Percentiles rank a stretch among this genome's conserved stretches.
Evolutionary conservation across 2,888 invertebrate genomes (phyloP).

Genomic region (Habrosyne pyritoides): DNA sequence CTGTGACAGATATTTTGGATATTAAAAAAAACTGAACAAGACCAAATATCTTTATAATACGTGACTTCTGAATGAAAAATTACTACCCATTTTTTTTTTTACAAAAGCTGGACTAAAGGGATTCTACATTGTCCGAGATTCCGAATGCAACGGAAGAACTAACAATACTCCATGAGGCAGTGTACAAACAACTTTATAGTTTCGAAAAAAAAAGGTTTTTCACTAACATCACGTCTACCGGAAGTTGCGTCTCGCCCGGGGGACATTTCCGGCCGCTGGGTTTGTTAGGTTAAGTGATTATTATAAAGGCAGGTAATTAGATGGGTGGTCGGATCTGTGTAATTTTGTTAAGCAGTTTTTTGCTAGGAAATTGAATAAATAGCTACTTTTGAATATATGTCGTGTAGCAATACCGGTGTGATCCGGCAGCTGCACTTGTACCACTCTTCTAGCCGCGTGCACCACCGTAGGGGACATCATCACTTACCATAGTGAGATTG

Average conservation of each 20-base stretch:
- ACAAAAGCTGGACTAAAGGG: constrained; percentile 7
- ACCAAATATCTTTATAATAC: background rate
- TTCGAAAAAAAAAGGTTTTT: background rate
- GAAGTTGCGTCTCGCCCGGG: constrained; percentile 1
- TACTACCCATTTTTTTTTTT: constrained; percentile 3
- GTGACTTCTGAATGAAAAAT: background rate
- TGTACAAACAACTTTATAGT: constrained; percentile 11
- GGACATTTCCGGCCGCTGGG: background rate
- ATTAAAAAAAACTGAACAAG: background rate
- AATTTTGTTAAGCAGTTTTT: too few species aligned
- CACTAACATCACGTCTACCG: background rate
- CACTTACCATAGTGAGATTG: too few species aligned
- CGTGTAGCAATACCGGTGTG: too few species aligned
- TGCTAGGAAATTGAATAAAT: too few species aligned
- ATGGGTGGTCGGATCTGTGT: background rate
- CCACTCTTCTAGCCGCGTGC: too few species aligned
- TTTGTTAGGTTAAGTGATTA: background rate
- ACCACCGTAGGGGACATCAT: too few species aligned
- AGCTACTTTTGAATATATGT: too few species aligned
- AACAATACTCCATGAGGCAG: constrained; percentile 9
- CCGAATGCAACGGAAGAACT: background rate
- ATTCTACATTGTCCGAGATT: constrained; percentile 9
- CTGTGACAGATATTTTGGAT: constrained; percentile 19
- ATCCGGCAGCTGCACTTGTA: too few species aligned
- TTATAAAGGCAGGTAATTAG: background rate